Conservation (phyloP, 2,797 vertebrate species). For the Gymnocypris eckloni region DNA sequence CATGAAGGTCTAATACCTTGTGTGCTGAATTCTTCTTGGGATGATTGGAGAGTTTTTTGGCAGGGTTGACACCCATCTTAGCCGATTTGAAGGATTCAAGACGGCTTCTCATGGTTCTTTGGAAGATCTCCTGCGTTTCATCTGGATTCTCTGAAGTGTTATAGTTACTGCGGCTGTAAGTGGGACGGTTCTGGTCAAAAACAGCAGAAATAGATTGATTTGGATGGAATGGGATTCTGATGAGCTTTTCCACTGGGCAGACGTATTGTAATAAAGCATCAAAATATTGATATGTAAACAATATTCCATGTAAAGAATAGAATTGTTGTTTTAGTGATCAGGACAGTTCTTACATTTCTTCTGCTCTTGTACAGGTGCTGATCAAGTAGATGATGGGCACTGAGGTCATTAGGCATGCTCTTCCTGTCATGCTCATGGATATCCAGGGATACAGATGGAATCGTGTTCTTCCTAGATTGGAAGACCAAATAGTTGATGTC, state of each 20-base stretch:
- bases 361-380: conserved; percentile 93
- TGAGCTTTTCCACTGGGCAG: not conserved
- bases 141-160: conserved; percentile 84
- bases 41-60: conserved; percentile 86
- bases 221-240: not conserved
- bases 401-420: conserved; percentile 80
- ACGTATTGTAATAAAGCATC: not conserved
- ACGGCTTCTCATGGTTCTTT: conserved; percentile 94
- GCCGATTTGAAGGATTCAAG: conserved; percentile 94
- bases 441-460: conserved; percentile 89
- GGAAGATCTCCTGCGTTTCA: conserved; percentile 96
- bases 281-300: not conserved
- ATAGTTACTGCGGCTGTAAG: conserved; percentile 91
- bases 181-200: conserved; percentile 84
- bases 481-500: not conserved
- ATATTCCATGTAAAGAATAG: not conserved
- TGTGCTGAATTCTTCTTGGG: conserved; percentile 84
- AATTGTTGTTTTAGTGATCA: not conserved
- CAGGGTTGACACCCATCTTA: conserved; percentile 87
- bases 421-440: conserved; percentile 88
- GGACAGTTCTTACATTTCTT: conserved; percentile 80
- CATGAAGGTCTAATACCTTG: conserved; percentile 73
- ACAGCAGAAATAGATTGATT: not conserved
- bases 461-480: conserved; percentile 78
- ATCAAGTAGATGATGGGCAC: conserved; percentile 89